Base-by-base conservation (phyloP, 2,888 invertebrate genomes). In the Incurvaria masculella region DNA sequence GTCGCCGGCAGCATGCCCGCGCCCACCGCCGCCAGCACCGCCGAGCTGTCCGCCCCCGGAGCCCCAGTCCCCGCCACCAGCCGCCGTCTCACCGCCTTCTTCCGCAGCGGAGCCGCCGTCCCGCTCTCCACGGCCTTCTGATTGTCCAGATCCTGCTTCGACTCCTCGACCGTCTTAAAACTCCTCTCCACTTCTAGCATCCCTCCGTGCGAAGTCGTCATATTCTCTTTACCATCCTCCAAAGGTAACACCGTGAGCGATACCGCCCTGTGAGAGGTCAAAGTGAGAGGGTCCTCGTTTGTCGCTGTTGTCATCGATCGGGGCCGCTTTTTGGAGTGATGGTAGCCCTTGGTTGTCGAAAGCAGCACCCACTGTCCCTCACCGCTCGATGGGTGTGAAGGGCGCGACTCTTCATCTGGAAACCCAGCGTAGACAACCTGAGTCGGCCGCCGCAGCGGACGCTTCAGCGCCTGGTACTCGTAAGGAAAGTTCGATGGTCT, bases 1-100 rank as follows among this genome's bases (percentile, higher is more conserved):
- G 89, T 88, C 0, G 89, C 89, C 5, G 89, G 89, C 18, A 90
- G 79, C 85, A 90, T 87, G 0, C 89, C 89, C 16, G 89, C 89
- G 1, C 89, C 87, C 1, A 89, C 86, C 1, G 88, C 88, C 6
- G 88, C 87, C 52, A 88, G 61, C 27, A 88, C 80, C 0, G 86
- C 83, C 0, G 85, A 80, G 55, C 81, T 81, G 57, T 86, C 83
- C 4, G 42, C 45, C 4, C 74, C 75, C 45, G 63, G 59, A 2
- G 64, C 61, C 33, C 48, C 45, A 49, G 68, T 70, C 1, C 69
- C 61, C 18, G 74, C 58, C 21, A 78, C 52, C 52, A 65, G 73
- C 46, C 65, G 69, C 46, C 63, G 66, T 4, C 33, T 33, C 2
- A 72, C 52, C 19, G 71, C 55, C 51, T 68, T 69, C 48, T 65